Evolutionary conservation across 53 echinoderm and acorn worm species (phyloP), one percentile per base, ranked within the genome.

Genomic region (Actinopyga echinites): DNA sequence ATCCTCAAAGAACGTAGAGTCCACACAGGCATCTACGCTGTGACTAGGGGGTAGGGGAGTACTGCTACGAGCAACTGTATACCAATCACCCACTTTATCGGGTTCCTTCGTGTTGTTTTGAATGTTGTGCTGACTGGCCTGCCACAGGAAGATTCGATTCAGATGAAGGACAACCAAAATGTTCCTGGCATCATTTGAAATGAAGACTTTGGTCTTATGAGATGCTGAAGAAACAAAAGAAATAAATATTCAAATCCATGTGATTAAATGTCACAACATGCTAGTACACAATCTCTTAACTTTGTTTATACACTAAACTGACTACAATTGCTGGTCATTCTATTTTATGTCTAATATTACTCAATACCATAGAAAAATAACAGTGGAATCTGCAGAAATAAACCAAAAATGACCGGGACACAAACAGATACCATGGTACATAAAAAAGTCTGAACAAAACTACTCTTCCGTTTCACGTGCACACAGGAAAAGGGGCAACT

Each of bases 71-170:
- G 81, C 89, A 42, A 94, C 83, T 30, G 64, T 59, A 30, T 90
- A 89, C 99, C 99, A 99, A 1, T 69, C 87, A 9, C 99, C 99
- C 40, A 86, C 92, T 54, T 86, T 56, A 40, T 80, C 83, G 54
- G 53, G 25, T 40, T 94, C 92, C 65, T 90, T 94, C 35, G 83
- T 69, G 56, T 59, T 42, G 30, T 68, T 75, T 30, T 69, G 55
- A 17, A 63, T 26, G 26, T 57, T 60, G 53, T 84, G 54, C 84
- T 92, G 87, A 86, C 92, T 87, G 6, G 88, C 88, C 79, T 94
- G 91, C 99, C 99, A 99, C 60, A 99, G 80, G 80, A 77, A 99
- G 64, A 99, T 64, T 40, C 75, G 82, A 30, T 87, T 86, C 45
- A 85, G 64, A 31, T 87, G 92, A 78, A 91, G 86, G 40, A 99